These are phyloP conservation scores for Parauchenoglanis ngamensis DNA, from an alignment of 2,797 vertebrate genomes.

Conservation along the genomic window DNA sequence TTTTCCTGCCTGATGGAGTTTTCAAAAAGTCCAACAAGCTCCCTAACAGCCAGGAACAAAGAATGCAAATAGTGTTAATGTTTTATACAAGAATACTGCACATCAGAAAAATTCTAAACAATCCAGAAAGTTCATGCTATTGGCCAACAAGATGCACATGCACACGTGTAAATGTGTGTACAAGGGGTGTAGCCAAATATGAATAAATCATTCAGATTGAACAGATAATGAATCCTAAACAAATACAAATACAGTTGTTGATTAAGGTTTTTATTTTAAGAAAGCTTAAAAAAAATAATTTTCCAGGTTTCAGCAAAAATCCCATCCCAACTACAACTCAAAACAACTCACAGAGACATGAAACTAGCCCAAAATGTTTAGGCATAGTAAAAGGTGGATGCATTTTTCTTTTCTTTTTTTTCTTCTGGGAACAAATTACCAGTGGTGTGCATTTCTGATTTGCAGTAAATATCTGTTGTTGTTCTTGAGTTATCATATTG, in stretches of 20 bases:
- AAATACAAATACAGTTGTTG: background rate
- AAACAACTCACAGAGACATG: background rate
- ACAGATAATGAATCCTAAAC: background rate
- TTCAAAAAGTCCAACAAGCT: constrained; percentile 95
- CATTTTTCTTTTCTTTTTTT: background rate
- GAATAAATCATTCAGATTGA: background rate
- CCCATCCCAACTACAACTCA: background rate
- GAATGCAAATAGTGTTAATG: background rate
- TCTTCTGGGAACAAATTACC: background rate
- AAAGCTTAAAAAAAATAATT: background rate
- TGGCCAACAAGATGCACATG: background rate
- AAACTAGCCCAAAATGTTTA: background rate
- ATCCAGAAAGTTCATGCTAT: background rate
- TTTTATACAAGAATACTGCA: background rate
- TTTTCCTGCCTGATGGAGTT: constrained; percentile 78
- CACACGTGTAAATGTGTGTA: background rate
- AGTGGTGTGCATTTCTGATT: background rate
- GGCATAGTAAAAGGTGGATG: background rate
- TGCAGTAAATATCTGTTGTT: background rate
- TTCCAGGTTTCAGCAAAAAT: background rate
- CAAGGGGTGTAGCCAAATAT: background rate
- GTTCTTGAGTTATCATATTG: background rate
- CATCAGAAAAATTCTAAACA: background rate
- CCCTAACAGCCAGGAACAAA: constrained; percentile 68
- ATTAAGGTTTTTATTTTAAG: background rate